Evolutionary conservation across 2,797 vertebrate genomes (phyloP), one percentile per base, ranked within the genome.

Genomic region (Gallirallus australis): DNA sequence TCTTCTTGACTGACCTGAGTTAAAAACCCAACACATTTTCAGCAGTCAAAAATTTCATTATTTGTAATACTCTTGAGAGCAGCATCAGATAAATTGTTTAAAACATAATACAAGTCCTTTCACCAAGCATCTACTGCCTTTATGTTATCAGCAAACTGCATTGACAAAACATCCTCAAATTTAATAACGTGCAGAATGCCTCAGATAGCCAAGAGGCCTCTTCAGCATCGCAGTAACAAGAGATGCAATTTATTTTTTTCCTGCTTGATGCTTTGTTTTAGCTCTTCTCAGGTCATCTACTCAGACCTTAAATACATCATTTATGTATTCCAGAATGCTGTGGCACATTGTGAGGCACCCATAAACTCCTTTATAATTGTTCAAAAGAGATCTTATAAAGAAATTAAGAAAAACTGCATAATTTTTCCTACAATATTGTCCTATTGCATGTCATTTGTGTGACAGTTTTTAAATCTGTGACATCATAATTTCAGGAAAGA

Each of bases 101-200:
- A 90, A 86, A 42, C 3, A 12, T 42, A 86, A 48, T 54, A 31
- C 24, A 42, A n/a, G 8, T 40, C 31, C 21, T 86, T 91, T 87
- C 53, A 59, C 18, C 56, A 69, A 65, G 19, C 37, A 53, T 73
- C 65, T 73, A 40, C 50, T 61, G 24, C 13, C 14, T 88, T 77
- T 71, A 31, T 90, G 50, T 71, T 93, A 76, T 72, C 88, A 90
- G 33, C 19, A 86, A 82, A 86, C 27, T 50, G 20, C 71, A 76
- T 61, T 86, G 88, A 88, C 73, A 92, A 89, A 92, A 90, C 39
- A 70, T 63, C n/a, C 25, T 90, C 63, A 48, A 88, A 90, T 89
- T 84, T 93, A 89, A 76, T 89, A 90, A 81, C 0, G 1, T 73
- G 48, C 18, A 40, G 61, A 91, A 60, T 70, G 35, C 42, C 42